Percentiles rank a stretch among this genome's conserved stretches.
Evolutionary conservation across 2,113 vertebrate species (phyloP).

Genomic region (human (Homo sapiens)): DNA sequence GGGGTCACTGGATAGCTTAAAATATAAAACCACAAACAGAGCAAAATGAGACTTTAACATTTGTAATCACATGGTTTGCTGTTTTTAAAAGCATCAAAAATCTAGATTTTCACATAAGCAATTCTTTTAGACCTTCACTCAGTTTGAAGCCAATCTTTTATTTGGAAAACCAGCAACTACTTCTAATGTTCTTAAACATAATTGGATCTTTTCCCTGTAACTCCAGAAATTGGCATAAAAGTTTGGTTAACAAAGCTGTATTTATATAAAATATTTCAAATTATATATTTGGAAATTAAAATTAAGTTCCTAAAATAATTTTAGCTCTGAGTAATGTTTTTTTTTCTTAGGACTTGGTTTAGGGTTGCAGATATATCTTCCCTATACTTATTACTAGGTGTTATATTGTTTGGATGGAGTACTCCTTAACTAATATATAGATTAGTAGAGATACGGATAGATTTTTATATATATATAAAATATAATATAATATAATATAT

Average conservation of each 20-base stretch:
- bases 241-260: not conserved
- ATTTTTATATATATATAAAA: not conserved
- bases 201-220: not conserved
- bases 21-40: conserved; percentile 56
- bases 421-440: not conserved
- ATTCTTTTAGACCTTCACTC: not conserved
- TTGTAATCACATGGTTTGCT: not conserved
- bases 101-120: not conserved
- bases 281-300: not conserved
- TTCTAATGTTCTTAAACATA: not conserved
- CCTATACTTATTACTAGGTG: not conserved
- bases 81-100: not conserved
- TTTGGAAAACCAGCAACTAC: not conserved
- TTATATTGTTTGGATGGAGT: not conserved
- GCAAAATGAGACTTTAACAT: not conserved
- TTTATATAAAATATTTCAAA: not conserved
- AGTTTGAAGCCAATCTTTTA: not conserved
- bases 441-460: not conserved
- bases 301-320: conserved; percentile 19
- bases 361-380: not conserved
- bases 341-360: not conserved
- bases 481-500: not conserved
- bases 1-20: conserved; percentile 81
- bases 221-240: not conserved
- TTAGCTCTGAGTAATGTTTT: not conserved